Base-by-base conservation (phyloP, 1,140 invertebrate genomes). In the Vanessa atalanta region DNA sequence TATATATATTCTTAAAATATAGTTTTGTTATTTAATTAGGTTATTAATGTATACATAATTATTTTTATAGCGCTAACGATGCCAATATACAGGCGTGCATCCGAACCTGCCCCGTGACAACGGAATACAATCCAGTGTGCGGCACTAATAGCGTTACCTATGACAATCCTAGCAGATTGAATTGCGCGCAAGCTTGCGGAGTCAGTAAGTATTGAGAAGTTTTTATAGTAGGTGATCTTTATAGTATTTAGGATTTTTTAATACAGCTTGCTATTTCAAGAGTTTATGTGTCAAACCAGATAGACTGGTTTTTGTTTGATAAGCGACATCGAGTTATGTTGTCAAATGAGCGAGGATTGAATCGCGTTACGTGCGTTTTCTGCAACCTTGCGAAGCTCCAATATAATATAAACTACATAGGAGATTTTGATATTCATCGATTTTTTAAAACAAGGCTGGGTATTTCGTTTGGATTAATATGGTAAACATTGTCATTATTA, bases 121-220 rank as follows among this genome's bases (percentile, higher is more conserved):
- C 89, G 0, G 94, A 96, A 77, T 96, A 95, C 77, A 95, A 95
- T 85, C 96, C 96, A 16, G 94, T 97, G 7, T 97, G 96, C 82
- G 96, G 95, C 3, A 90, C 93, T 6, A 94, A 97, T 78, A 89
- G 91, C 14, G 84, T 94, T 13, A 93, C 94, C 0, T 97, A 97
- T 77, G 75, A 85, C 6, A 97, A 97, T 83, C 88, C 92, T 48
- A 94, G 95, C 65, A 89, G 87, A 68, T 86, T 96, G 2, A 77
- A 81, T 15, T 96, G 96, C 81, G 94, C 95, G 0, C 84, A 85
- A 60, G 64, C 69, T 4, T 96, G 95, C 84, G 95, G 95, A 70
- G 65, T 83, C 37, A 50, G 86, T 88, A 64, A 73, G 90, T 88
- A 79, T 75, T n/a, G 13, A 57, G 55, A 15, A 15, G 9, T 20